Base-by-base conservation (phyloP, 2,888 invertebrate genomes). In the Mesorhabditis spiculigera region DNA sequence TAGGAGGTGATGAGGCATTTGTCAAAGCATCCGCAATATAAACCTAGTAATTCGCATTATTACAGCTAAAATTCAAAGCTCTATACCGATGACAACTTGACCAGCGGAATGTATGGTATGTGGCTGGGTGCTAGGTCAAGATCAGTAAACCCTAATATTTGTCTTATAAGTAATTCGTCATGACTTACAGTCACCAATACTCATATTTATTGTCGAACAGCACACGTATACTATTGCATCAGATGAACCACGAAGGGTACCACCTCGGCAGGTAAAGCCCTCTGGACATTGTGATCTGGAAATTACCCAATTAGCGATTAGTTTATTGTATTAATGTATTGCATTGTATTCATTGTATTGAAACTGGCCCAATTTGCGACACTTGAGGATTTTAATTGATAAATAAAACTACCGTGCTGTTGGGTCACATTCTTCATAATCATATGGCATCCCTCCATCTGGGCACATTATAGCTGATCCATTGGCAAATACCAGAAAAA, bases 201-300 rank as follows among this genome's bases (percentile, higher is more conserved):
- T 50, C 58, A 50, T 50, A n/a, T 50, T 50, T n/a, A 50, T 10
- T 50, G 58, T 50, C 58, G 58, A 50, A n/a, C 58, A 50, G n/a
- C 58, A 50, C 10, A 50, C 58, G n/a, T 50, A n/a, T n/a, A 50
- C 58, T 13, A 50, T 50, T n/a, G 8, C 10, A 50, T 50, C 58
- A 50, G 58, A n/a, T 50, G 58, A 10, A 50, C n/a, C 58, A 50
- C 10, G 8, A 13, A 50, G n/a, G 10, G 58, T 50, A 13, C 58
- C 58, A 50, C n/a, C 58, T 50, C 58, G 58, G n/a, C 58, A 50
- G 8, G 58, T 50, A n/a, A 50, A 50, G 58, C 58, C 58, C n/a
- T 50, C 58, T 13, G 58, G 58, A 3, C 58, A 50, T 50, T 50
- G 58, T 50, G 58, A 50, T 50, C 58, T 50, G n/a, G 3, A n/a